Evolutionary conservation across 2,888 invertebrate genomes (phyloP).

Genomic region (Hypomecis atomaria): DNA sequence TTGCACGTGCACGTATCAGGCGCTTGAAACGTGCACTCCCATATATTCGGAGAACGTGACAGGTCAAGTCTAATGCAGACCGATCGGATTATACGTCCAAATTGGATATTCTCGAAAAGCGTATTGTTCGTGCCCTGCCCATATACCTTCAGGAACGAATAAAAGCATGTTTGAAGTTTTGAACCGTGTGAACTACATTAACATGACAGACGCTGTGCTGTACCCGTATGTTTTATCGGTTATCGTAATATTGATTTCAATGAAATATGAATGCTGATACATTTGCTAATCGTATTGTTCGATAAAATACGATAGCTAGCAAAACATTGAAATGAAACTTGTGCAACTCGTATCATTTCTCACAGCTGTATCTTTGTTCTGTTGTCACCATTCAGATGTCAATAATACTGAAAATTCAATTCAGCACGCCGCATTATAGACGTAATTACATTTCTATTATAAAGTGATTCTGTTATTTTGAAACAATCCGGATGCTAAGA

Average conservation of each 20-base stretch:
- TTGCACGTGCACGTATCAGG: conserved; percentile 53
- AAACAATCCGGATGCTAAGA: conserved; percentile 44
- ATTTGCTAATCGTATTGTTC: conserved; percentile 54
- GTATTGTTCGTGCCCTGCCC: conserved; percentile 32
- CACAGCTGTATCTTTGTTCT: conserved; percentile 38
- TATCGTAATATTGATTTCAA: conserved; percentile 22
- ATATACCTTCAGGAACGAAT: conserved; percentile 23
- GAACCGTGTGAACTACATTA: conserved; percentile 36
- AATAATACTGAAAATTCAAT: conserved; percentile 38
- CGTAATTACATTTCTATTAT: conserved; percentile 41
- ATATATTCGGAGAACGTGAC: conserved; percentile 53
- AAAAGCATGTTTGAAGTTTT: conserved; percentile 22
- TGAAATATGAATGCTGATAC: conserved; percentile 42
- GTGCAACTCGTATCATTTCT: conserved; percentile 33
- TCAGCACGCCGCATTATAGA: conserved; percentile 31
- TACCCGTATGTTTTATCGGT: conserved; percentile 17
- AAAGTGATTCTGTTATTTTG: conserved; percentile 35
- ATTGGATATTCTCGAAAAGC: conserved; percentile 31
- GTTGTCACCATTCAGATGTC: conserved; percentile 42
- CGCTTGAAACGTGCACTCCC: conserved; percentile 43
- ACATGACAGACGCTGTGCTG: conserved; percentile 16
- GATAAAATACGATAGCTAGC: conserved; percentile 36
- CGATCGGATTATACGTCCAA: conserved; percentile 44
- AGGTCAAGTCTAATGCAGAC: conserved; percentile 49
- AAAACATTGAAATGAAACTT: conserved; percentile 36